Base-by-base conservation (phyloP, 2,113 vertebrate species). In the Chionodraco myersi region DNA sequence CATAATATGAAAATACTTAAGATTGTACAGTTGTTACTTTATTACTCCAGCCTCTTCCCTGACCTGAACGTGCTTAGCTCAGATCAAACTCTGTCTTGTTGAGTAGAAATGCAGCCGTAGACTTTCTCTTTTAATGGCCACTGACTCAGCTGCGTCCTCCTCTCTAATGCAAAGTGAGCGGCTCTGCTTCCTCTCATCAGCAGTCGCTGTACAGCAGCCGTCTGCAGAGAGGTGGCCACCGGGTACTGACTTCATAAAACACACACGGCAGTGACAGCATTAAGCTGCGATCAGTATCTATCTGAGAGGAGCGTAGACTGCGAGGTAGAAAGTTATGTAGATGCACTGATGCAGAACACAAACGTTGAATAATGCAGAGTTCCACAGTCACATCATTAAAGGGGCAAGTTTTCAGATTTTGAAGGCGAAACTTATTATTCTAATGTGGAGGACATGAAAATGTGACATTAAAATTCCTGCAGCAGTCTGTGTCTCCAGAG, bases 391-490 rank as follows among this genome's bases (percentile, higher is more conserved):
- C 56, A 57, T 44, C 45, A 64, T 8, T 18, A 56, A 54, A 60
- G 13, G 0, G 21, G 67, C 6, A 41, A 57, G 36, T 54, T 59
- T 34, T 9, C 48, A 62, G 13, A 47, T 53, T 54, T 84, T 77
- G 63, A 88, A 88, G 86, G 86, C 82, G 54, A 86, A 72, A 26
- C 7, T 62, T 76, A 10, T 47, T 77, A 66, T 78, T 86, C 59
- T 57, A 77, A 52, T 45, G 45, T 21, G 10, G 30, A 60, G 64
- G 41, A 54, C 68, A 11, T 75, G 80, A 84, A 87, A 82, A 86
- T 77, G 36, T 82, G 70, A 65, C 75, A 84, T 82, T 85, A 79
- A 85, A 76, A 85, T 71, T 84, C 79, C 77, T 58, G 34, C 13
- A 68, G 77, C 63, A 18, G 58, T 13, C 6, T 36, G 65, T 10